A percentile compares a stretch with the other conserved stretches of the same genome.
phyloP scores from a whole-genome alignment of 2,797 vertebrate species.

The Oreortyx pictus region DNA sequence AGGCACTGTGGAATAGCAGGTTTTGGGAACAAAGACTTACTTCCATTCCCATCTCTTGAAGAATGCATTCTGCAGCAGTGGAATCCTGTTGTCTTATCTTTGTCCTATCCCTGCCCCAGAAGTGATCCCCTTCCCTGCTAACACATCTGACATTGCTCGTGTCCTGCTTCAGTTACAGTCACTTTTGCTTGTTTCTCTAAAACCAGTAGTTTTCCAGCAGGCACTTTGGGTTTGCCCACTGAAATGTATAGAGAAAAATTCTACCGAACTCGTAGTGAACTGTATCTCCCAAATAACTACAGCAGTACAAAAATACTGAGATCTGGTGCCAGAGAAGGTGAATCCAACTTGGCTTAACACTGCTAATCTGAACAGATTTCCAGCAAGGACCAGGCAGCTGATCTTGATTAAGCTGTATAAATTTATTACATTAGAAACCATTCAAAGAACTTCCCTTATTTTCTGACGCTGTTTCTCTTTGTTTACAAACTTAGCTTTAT shows the following conservation, averaged over 20 bases:
- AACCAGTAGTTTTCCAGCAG: neutral
- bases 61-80: neutral
- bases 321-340: neutral
- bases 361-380: neutral
- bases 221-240: neutral
- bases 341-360: neutral
- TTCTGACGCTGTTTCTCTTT: neutral
- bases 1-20: neutral
- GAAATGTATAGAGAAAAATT: neutral
- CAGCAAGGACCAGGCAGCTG: neutral
- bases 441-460: neutral
- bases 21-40: neutral
- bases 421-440: neutral
- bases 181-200: neutral
- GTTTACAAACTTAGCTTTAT: neutral
- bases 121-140: neutral
- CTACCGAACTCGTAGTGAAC: neutral
- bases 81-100: neutral
- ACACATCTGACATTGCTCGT: neutral
- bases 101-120: neutral
- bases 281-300: neutral
- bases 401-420: neutral
- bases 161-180: neutral
- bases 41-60: neutral
- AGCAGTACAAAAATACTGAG: neutral